Evolutionary conservation across 1,140 invertebrate genomes (phyloP).

Genomic region (Eriocheir sinensis): DNA sequence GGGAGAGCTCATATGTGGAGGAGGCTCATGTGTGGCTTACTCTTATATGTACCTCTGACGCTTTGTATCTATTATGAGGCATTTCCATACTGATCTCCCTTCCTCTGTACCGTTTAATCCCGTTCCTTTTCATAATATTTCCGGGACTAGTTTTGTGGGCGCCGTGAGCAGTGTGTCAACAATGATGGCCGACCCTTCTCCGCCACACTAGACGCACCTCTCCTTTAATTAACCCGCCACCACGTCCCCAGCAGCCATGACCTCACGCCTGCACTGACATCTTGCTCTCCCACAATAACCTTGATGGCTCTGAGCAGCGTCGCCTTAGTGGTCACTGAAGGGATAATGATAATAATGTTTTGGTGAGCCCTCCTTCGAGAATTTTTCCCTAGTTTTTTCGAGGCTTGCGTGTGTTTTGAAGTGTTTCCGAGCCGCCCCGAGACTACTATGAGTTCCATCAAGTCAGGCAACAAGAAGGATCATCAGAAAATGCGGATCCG

Average conservation of each 20-base stretch:
- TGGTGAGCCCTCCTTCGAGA: slow-evolving; percentile 45
- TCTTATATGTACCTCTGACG: too few species aligned
- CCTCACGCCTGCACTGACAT: slow-evolving; percentile 34
- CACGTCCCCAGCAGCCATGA: slow-evolving; percentile 43
- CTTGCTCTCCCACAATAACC: not conserved
- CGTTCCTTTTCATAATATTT: not conserved
- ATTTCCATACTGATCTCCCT: too few species aligned
- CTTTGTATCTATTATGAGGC: too few species aligned
- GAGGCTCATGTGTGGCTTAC: too few species aligned
- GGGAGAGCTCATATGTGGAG: too few species aligned
- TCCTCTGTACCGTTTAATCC: too few species aligned
- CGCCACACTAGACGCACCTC: slow-evolving; percentile 37
- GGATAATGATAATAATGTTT: slow-evolving; percentile 69
- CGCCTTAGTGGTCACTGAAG: slow-evolving; percentile 46
- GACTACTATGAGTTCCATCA: slow-evolving; percentile 84
- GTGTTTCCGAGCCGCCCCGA: not conserved
- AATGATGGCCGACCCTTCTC: slow-evolving; percentile 69
- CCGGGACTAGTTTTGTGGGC: slow-evolving; percentile 61
- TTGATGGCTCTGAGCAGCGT: not conserved
- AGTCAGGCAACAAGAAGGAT: slow-evolving; percentile 89
- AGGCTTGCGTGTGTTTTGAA: slow-evolving; percentile 48
- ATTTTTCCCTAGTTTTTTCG: slow-evolving; percentile 48
- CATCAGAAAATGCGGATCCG: slow-evolving; percentile 98
- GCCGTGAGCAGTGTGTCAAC: slow-evolving; percentile 66
- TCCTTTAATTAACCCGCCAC: not conserved